Evolutionary conservation across 2,888 invertebrate species (phyloP).

Genomic region (Odontomyia ornata): DNA sequence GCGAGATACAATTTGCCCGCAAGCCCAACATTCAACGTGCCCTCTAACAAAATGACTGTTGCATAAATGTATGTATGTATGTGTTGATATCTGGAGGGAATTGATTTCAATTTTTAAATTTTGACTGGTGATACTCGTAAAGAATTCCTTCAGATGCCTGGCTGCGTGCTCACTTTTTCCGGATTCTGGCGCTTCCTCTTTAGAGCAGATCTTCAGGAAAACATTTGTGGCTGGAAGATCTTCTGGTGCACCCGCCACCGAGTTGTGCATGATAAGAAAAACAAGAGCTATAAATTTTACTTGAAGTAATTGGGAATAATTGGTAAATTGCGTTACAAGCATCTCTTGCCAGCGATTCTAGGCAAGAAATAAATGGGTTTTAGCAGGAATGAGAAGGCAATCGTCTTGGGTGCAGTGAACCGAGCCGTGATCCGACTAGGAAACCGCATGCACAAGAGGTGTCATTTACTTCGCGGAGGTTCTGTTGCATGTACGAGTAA

Average conservation of each 20-base stretch:
- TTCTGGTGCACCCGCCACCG: too few species aligned
- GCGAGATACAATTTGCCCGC: neutral
- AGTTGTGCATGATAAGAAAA: neutral
- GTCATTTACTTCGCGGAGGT: constrained; percentile 13
- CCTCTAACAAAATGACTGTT: neutral
- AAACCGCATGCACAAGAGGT: constrained; percentile 6
- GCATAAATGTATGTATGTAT: neutral
- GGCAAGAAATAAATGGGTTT: neutral
- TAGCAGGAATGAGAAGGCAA: neutral
- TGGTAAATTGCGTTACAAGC: constrained; percentile 5
- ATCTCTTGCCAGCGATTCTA: constrained; percentile 1
- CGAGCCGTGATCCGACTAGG: neutral
- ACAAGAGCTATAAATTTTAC: constrained; percentile 21
- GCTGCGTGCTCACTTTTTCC: neutral
- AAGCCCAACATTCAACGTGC: neutral
- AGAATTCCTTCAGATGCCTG: too few species aligned
- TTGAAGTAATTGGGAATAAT: constrained; percentile 13
- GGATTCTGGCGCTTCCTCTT: neutral
- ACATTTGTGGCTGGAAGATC: neutral
- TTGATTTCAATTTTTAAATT: too few species aligned
- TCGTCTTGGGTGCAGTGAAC: constrained; percentile 25
- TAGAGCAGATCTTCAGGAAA: neutral
- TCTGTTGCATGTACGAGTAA: too few species aligned
- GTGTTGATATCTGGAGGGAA: too few species aligned
- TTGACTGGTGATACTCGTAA: too few species aligned